Conservation (phyloP, 2,113 vertebrate genomes). For the Platysteira castanea region DNA sequence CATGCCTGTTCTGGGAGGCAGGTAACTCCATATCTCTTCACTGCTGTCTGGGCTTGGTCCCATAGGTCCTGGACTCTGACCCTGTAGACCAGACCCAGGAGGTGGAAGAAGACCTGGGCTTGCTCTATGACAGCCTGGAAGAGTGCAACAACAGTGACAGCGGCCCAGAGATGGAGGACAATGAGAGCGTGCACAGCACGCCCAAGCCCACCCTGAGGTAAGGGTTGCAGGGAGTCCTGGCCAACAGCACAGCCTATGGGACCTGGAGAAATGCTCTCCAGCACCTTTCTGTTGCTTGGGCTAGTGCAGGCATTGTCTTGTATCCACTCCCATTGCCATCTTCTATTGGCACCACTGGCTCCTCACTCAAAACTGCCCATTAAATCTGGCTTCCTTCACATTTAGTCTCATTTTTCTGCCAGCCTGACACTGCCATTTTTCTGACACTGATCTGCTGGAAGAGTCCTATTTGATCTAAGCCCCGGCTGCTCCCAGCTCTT, state of each 20-base stretch:
- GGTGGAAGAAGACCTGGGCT: slow-evolving; percentile 89
- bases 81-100: slow-evolving; percentile 88
- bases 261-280: background rate
- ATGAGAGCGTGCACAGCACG: slow-evolving; percentile 95
- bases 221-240: background rate
- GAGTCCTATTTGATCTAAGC: background rate
- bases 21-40: background rate
- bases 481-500: background rate
- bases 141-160: slow-evolving; percentile 97
- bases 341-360: background rate
- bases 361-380: background rate
- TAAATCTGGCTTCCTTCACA: background rate
- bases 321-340: background rate
- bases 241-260: background rate
- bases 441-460: background rate
- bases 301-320: background rate
- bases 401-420: background rate
- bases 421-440: background rate
- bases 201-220: slow-evolving; percentile 96
- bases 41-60: background rate
- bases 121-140: slow-evolving; percentile 91
- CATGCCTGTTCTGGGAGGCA: background rate
- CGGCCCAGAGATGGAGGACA: slow-evolving; percentile 91
- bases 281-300: background rate
- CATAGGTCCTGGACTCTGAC: slow-evolving; percentile 92